Percentiles rank a stretch among this genome's conserved stretches.
phyloP scores from a whole-genome alignment of 2,113 vertebrate genomes.

The Collichthys lucidus region DNA sequence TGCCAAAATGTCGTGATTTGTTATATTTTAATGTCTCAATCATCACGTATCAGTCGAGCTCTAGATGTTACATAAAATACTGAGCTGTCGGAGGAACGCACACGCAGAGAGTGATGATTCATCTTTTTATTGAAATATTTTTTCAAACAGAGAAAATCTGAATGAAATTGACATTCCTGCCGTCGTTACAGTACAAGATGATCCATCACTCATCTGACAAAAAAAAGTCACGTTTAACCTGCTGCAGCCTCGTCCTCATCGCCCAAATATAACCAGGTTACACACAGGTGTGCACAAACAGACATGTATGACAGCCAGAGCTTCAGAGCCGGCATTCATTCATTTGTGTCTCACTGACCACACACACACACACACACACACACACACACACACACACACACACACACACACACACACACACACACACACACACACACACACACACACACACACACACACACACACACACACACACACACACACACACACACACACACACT shows the following conservation, averaged over 20 bases:
- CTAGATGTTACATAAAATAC: neutral
- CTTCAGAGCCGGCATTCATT: neutral
- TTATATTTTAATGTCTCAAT: neutral
- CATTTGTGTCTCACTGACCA: constrained; percentile 11
- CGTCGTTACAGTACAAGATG: neutral
- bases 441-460: too few species aligned
- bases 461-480: too few species aligned
- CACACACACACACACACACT: neutral
- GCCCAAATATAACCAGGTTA: neutral
- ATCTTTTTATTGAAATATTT: neutral
- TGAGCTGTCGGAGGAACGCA: neutral
- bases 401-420: too few species aligned
- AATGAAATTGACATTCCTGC: neutral
- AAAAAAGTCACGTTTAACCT: constrained; percentile 9
- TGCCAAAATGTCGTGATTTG: neutral
- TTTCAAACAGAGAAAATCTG: neutral
- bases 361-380: too few species aligned
- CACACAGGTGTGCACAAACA: neutral
- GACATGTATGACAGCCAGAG: neutral
- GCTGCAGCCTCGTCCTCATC: neutral
- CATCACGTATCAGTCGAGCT: neutral
- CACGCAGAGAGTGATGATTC: too few species aligned
- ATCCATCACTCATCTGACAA: constrained; percentile 22
- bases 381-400: too few species aligned
- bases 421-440: too few species aligned